Base-by-base conservation (phyloP, 2,113 vertebrate species). In the Stomatorhinus ivindoensis region DNA sequence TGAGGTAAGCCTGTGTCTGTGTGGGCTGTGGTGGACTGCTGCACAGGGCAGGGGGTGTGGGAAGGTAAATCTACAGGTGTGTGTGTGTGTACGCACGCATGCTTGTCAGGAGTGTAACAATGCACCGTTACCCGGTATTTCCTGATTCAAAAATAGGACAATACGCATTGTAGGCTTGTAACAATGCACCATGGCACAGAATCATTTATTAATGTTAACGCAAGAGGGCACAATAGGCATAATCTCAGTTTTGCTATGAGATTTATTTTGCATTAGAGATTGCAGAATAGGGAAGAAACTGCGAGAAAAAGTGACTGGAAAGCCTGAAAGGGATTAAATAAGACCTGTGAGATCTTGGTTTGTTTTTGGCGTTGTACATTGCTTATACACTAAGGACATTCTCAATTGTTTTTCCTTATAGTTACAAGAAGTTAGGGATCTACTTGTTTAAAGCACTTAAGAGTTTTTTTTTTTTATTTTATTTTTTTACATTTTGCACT, bases 1-100 rank as follows among this genome's bases (percentile, higher is more conserved):
- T 99, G 92, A 98, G 98, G 98, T 98, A 95, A 93, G 93, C 55
- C 6, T 80, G 35, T 42, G 35, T 80, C 15, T 76, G 5, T 39
- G 69, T 39, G 13, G 31, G 27, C n/a, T 58, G 55, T 0, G 69
- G 46, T 21, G 85, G 85, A 5, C 47, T 5, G 35, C 55, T 24
- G 17, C 42, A 44, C 6, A 10, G 73, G 88, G 88, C 17, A 27
- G 11, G 48, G 31, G 4, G 39, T 11, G 48, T 39, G 47, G 88
- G 17, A 47, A 69, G 19, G 15, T 87, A 31, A 61, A 61, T 7
- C 55, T 21, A 58, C 55, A 58, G 53, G 53, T 19, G 5, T 58
- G 17, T n/a, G 55, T 58, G 53, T 24, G 6, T 24, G 21, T 55
- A 19, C 7, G 51, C 4, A 21, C 2, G 58, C n/a, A 10, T 0